These are phyloP conservation scores for Pogonocherus hispidulus DNA, from an alignment of 2,888 invertebrate species.

Conservation along the genomic window DNA sequence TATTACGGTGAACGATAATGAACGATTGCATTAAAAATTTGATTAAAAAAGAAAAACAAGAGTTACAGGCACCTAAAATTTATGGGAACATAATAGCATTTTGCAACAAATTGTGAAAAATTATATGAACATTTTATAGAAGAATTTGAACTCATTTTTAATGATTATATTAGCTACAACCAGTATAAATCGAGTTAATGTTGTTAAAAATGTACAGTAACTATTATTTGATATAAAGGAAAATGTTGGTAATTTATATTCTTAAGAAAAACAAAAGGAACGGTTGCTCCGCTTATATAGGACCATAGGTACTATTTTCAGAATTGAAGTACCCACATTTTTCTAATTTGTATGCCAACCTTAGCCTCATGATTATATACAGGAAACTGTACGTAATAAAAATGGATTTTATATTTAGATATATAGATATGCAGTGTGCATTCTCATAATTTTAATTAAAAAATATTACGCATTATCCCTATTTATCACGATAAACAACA, in stretches of 20 bases:
- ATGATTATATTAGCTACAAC: too few relatives aligned
- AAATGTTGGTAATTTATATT: background rate
- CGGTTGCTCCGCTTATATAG: slow-evolving; percentile 1
- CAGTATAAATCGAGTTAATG: background rate
- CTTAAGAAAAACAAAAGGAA: background rate
- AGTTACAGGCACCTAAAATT: too few relatives aligned
- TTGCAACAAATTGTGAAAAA: too few relatives aligned
- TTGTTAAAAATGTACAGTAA: background rate
- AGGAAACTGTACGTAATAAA: slow-evolving; percentile 57
- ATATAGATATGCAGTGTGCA: slow-evolving; percentile 47
- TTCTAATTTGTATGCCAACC: slow-evolving; percentile 45
- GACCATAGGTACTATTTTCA: slow-evolving; percentile 1
- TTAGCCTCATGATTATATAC: slow-evolving; percentile 45
- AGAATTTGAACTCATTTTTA: too few relatives aligned
- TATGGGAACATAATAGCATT: too few relatives aligned
- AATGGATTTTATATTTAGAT: slow-evolving; percentile 52
- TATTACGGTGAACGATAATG: too few relatives aligned
- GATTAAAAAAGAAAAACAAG: too few relatives aligned
- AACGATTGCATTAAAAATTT: too few relatives aligned
- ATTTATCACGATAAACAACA: slow-evolving; percentile 43
- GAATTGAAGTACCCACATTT: slow-evolving; percentile 23
- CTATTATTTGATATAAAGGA: background rate
- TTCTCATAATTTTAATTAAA: slow-evolving; percentile 49
- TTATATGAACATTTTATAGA: too few relatives aligned
- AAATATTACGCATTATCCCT: slow-evolving; percentile 50